These are phyloP conservation scores for Pluvianellus socialis DNA, from an alignment of 2,113 vertebrate species.

Conservation along the genomic window DNA sequence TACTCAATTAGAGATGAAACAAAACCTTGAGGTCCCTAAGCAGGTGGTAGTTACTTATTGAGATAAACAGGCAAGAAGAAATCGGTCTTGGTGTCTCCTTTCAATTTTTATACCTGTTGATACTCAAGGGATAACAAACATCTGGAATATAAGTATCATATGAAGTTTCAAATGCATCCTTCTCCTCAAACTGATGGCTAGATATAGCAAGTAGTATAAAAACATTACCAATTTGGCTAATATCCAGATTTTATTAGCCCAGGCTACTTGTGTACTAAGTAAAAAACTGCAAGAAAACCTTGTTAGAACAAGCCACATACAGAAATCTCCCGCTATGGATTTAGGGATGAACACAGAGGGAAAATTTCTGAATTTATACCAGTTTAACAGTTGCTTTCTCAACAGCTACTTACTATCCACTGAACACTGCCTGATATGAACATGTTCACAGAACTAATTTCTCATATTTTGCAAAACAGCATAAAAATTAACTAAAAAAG, in stretches of 20 bases:
- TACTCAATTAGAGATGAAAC: neutral
- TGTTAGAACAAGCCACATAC: neutral
- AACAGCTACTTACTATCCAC: neutral
- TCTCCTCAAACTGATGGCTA: neutral
- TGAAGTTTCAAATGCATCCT: neutral
- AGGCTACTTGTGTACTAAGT: neutral
- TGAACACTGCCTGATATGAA: neutral
- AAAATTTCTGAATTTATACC: neutral
- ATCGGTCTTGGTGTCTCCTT: neutral
- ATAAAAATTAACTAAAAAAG: neutral
- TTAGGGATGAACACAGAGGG: neutral
- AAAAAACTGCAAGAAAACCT: neutral
- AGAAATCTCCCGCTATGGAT: neutral
- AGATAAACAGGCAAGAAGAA: neutral
- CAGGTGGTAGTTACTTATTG: neutral
- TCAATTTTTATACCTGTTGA: neutral
- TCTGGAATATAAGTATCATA: neutral
- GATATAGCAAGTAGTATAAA: neutral
- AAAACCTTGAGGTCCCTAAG: neutral
- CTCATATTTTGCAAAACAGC: neutral
- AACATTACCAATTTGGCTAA: neutral
- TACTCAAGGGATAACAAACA: neutral
- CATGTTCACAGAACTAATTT: neutral
- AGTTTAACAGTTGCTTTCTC: neutral
- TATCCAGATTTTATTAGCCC: neutral